phyloP scores from a whole-genome alignment of 2,113 vertebrate species.

The Ceratotherium simum region DNA sequence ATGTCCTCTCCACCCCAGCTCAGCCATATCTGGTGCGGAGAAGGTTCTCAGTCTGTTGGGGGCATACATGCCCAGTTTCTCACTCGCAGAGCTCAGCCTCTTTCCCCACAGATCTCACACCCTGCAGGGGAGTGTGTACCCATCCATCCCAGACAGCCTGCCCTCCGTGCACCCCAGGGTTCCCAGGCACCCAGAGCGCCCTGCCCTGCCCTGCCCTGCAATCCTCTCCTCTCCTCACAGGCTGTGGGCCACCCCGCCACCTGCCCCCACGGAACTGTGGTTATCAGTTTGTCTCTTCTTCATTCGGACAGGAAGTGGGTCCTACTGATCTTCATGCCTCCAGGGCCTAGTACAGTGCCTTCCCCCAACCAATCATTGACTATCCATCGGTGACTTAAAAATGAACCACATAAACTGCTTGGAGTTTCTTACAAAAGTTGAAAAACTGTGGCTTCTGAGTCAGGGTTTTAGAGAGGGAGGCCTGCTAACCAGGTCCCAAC shows the following conservation, averaged over 20 bases:
- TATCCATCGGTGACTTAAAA: background rate
- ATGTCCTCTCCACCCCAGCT: background rate
- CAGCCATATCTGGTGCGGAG: background rate
- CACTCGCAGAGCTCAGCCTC: background rate
- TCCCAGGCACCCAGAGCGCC: background rate
- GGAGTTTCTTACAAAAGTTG: constrained; percentile 2
- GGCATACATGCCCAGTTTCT: background rate
- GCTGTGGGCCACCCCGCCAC: background rate
- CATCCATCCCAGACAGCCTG: background rate
- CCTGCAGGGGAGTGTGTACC: background rate
- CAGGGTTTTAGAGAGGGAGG: background rate
- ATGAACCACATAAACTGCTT: background rate
- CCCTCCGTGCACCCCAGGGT: background rate
- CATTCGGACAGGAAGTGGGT: background rate
- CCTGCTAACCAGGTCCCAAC: background rate
- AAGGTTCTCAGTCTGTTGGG: background rate
- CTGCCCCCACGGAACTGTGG: background rate
- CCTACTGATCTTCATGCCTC: background rate
- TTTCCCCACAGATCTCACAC: background rate
- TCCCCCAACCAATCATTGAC: background rate
- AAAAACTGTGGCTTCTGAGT: background rate
- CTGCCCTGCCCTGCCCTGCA: background rate
- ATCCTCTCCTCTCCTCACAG: background rate
- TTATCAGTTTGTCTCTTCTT: background rate
- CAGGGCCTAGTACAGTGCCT: background rate